These are phyloP conservation scores for Catalaphyllia jardinei DNA, from an alignment of 64 coral and sea anemone genomes.

Conservation along the genomic window DNA sequence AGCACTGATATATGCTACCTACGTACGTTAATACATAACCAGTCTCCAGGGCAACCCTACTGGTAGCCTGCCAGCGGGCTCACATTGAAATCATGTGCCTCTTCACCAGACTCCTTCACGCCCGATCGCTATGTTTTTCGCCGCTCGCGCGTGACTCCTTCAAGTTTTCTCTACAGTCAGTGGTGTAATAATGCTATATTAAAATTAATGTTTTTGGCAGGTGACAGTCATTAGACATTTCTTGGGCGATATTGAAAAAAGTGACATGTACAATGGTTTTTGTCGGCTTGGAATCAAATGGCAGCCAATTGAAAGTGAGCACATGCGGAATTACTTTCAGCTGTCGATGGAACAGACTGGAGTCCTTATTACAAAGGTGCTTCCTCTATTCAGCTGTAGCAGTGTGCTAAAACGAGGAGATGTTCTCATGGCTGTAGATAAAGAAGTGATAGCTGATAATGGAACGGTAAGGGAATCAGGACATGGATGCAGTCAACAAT, in stretches of 20 bases:
- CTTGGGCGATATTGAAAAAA: constrained; percentile 88
- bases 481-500: not conserved
- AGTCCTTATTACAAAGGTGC: constrained; percentile 80
- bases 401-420: constrained; percentile 79
- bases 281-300: constrained; percentile 93
- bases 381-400: constrained; percentile 84
- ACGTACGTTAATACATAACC: too few relatives aligned
- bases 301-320: constrained; percentile 96
- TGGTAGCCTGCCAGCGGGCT: too few relatives aligned
- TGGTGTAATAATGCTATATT: too few relatives aligned
- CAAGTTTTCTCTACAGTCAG: too few relatives aligned
- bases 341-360: constrained; percentile 74
- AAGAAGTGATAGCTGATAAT: constrained; percentile 83
- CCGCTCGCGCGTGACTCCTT: too few relatives aligned
- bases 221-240: constrained; percentile 90
- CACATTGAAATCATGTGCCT: too few relatives aligned
- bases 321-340: constrained; percentile 90
- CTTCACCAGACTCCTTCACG: too few relatives aligned
- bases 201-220: constrained; percentile 5
- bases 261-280: constrained; percentile 78
- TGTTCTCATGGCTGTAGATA: constrained; percentile 84
- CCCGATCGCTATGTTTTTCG: too few relatives aligned
- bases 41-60: too few relatives aligned
- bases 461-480: constrained; percentile 66
- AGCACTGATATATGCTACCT: too few relatives aligned